These are phyloP conservation scores for Avahi laniger DNA, from an alignment of 2,797 vertebrate genomes.

Conservation along the genomic window DNA sequence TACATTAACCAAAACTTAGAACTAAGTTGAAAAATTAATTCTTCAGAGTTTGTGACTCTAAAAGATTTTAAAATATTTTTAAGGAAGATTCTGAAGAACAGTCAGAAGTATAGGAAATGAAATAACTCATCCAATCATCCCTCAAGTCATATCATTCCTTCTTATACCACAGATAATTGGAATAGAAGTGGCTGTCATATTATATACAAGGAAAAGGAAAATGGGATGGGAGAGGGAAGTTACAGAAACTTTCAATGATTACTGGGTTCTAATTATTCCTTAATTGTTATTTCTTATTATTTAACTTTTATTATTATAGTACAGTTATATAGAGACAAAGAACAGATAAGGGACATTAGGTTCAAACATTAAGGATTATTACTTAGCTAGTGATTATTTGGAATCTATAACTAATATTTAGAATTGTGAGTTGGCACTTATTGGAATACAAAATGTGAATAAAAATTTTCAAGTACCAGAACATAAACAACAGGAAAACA, in stretches of 20 bases:
- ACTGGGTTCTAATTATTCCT: not conserved
- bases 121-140: not conserved
- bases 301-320: not conserved
- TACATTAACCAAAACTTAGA: constrained; percentile 15
- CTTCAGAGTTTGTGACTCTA: not conserved
- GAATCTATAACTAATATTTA: not conserved
- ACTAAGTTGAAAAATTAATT: not conserved
- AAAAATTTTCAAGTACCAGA: not conserved
- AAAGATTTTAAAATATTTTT: not conserved
- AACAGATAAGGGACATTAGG: not conserved
- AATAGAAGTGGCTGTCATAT: not conserved
- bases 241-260: not conserved
- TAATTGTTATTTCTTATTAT: not conserved
- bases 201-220: not conserved
- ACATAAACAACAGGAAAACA: constrained; percentile 32
- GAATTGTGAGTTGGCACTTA: not conserved
- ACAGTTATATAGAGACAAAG: not conserved
- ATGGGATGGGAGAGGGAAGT: not conserved
- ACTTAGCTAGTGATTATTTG: not conserved
- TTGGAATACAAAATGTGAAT: not conserved
- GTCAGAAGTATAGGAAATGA: constrained; percentile 15
- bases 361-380: not conserved
- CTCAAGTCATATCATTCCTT: not conserved
- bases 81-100: not conserved
- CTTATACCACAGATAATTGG: not conserved